These are phyloP conservation scores for Illadopsis cleaveri DNA, from an alignment of 2,113 vertebrate genomes.

Conservation along the genomic window DNA sequence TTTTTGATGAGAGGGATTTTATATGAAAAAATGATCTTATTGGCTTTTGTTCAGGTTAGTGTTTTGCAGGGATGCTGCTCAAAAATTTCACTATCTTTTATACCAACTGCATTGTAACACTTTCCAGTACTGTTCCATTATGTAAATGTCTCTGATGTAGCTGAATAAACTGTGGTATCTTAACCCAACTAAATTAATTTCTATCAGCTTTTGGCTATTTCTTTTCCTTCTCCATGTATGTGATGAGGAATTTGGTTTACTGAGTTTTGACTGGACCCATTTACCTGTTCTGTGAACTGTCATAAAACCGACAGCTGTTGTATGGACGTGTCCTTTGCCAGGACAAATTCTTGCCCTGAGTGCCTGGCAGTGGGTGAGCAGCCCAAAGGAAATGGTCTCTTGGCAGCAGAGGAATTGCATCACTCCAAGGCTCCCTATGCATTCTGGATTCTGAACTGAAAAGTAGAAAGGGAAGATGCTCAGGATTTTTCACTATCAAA, in stretches of 20 bases:
- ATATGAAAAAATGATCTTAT: background rate
- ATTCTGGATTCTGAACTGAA: background rate
- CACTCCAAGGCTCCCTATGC: background rate
- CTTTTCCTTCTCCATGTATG: background rate
- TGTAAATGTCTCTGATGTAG: background rate
- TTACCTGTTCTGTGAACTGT: background rate
- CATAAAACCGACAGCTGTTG: background rate
- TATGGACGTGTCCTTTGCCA: accelerated
- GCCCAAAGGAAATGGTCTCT: too few relatives aligned
- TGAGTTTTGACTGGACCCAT: background rate
- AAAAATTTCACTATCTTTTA: background rate
- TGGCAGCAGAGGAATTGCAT: background rate
- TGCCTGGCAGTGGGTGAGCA: background rate
- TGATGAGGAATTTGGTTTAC: background rate
- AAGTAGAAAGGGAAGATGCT: background rate
- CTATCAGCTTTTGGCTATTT: background rate
- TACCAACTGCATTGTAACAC: background rate
- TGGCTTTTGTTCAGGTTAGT: background rate
- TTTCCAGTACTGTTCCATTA: background rate
- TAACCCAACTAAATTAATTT: background rate
- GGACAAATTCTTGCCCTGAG: accelerated
- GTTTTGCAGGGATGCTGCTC: background rate
- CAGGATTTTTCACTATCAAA: background rate
- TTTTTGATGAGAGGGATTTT: background rate
- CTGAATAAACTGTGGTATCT: background rate